A percentile compares a stretch with the other conserved stretches of the same genome.
Evolutionary conservation across 2,797 vertebrate genomes (phyloP).

Genomic region (Scomberomorus guttatus): DNA sequence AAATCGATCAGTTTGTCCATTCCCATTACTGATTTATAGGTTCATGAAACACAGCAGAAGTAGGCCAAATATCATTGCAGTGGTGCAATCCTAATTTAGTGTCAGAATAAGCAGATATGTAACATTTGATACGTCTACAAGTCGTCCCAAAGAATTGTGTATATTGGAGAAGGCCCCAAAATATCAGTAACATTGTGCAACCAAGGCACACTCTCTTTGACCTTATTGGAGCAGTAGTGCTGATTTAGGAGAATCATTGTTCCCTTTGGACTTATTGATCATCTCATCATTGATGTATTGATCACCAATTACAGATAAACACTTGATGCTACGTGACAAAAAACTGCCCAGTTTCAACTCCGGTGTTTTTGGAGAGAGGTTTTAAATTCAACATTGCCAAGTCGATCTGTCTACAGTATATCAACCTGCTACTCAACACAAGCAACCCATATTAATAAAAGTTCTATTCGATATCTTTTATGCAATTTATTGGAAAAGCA

Average conservation of each 20-base stretch:
- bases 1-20: not conserved
- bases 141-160: not conserved
- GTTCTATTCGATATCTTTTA: not conserved
- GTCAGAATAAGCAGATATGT: not conserved
- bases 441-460: not conserved
- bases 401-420: too few species aligned
- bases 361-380: not conserved
- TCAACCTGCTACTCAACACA: not conserved
- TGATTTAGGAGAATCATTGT: constrained; percentile 5
- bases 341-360: not conserved
- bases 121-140: not conserved
- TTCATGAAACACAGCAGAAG: not conserved
- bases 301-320: not conserved
- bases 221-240: not conserved
- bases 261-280: constrained; percentile 35
- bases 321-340: not conserved
- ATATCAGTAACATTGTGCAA: not conserved
- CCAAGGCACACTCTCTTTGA: constrained; percentile 7
- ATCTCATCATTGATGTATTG: not conserved
- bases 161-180: not conserved
- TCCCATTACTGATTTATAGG: not conserved
- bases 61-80: not conserved
- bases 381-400: not conserved
- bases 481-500: not conserved
- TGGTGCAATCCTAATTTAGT: not conserved